phyloP scores from a whole-genome alignment of 2,797 vertebrate genomes.

The Steatocranus sp. region DNA sequence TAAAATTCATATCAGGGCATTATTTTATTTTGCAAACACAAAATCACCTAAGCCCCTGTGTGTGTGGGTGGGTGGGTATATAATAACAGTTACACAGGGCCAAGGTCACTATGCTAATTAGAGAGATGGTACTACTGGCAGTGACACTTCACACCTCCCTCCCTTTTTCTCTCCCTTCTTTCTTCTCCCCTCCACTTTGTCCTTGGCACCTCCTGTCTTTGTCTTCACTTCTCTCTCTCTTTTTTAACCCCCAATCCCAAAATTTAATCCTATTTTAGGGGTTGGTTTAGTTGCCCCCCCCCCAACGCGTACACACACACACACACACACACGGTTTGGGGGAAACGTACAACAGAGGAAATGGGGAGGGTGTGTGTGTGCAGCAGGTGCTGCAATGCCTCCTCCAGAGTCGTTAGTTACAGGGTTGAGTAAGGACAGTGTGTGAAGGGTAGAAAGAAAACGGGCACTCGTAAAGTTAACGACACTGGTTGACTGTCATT shows the following conservation, averaged over 20 bases:
- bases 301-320: too few relatives aligned
- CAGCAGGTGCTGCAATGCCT: constrained; percentile 48
- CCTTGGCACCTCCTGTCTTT: constrained; percentile 42
- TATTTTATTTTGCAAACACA: neutral
- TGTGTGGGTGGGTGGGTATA: neutral
- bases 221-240: neutral
- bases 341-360: too few relatives aligned
- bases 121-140: constrained; percentile 58
- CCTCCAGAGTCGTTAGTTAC: constrained; percentile 55
- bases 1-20: neutral
- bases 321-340: accelerated
- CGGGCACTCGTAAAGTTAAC: neutral
- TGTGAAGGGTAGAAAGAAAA: constrained; percentile 18
- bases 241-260: neutral
- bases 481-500: constrained; percentile 22
- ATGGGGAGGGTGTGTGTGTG: constrained; percentile 35
- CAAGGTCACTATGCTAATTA: constrained; percentile 77
- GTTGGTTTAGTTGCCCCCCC: neutral
- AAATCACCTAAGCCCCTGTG: neutral
- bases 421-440: constrained; percentile 52
- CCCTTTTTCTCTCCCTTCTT: constrained; percentile 22
- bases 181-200: constrained; percentile 44
- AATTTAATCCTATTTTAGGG: neutral
- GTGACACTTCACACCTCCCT: constrained; percentile 68
- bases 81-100: constrained; percentile 38